Conservation (phyloP, 1,140 invertebrate genomes). For the Caenorhabditis remanei region DNA sequence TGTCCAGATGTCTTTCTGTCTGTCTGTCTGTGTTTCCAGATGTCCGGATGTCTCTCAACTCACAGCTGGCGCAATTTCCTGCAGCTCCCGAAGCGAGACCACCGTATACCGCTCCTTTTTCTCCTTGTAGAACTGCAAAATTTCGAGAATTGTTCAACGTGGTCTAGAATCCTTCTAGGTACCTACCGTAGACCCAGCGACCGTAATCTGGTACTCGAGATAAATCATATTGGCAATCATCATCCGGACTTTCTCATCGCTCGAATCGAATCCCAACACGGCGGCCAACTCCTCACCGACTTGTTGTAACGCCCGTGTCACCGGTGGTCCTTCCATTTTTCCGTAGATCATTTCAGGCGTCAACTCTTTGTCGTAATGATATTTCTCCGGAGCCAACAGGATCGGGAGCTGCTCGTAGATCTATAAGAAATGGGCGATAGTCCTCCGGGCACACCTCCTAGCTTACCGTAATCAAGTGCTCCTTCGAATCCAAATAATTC, state of each 20-base stretch:
- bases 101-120: conserved; percentile 54
- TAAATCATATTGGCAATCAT: conserved; percentile 57
- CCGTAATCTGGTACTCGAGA: conserved; percentile 56
- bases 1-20: no score
- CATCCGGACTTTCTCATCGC: conserved; percentile 26
- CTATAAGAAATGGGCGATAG: conserved; percentile 19
- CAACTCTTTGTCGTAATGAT: conserved; percentile 23
- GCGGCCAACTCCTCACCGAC: conserved; percentile 42
- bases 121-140: conserved; percentile 42
- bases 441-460: background rate
- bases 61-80: conserved; percentile 43
- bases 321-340: conserved; percentile 27
- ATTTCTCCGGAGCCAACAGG: conserved; percentile 21
- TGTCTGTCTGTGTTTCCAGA: no score
- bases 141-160: background rate
- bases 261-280: conserved; percentile 34
- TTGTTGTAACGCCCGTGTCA: conserved; percentile 2
- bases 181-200: conserved; percentile 44
- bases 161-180: no score
- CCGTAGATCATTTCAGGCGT: conserved; percentile 32
- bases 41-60: background rate
- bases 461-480: conserved; percentile 54
- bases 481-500: conserved; percentile 50
- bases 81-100: conserved; percentile 7
- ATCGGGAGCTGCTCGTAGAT: conserved; percentile 56